These are phyloP conservation scores for Cephus pygmeus DNA, from an alignment of 2,888 invertebrate species.

Conservation along the genomic window DNA sequence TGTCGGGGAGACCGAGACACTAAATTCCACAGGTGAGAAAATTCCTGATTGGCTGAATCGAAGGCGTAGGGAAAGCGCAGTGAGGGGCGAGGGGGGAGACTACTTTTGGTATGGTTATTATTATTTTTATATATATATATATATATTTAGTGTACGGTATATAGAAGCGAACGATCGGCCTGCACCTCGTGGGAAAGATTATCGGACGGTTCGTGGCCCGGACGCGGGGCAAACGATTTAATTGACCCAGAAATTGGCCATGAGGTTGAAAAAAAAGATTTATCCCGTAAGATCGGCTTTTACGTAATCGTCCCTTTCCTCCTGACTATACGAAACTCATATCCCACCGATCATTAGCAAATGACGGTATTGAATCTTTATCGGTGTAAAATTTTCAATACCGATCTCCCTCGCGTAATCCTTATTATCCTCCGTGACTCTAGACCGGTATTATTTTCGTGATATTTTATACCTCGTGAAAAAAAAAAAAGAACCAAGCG, in stretches of 20 bases:
- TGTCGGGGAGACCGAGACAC: background rate
- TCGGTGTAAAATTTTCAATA: background rate
- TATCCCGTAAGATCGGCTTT: constrained; percentile 36
- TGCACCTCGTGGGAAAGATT: constrained; percentile 4
- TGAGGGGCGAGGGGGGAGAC: background rate
- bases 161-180: background rate
- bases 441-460: background rate
- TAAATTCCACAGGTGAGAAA: background rate
- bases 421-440: background rate
- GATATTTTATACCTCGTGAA: background rate
- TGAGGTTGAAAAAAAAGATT: constrained; percentile 31
- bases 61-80: background rate
- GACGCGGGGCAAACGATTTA: constrained; percentile 53
- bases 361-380: background rate
- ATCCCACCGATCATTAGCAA: background rate
- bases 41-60: background rate
- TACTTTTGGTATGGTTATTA: background rate
- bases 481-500: background rate
- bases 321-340: constrained; percentile 30
- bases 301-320: constrained; percentile 57
- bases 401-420: background rate
- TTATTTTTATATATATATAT: background rate
- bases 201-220: constrained; percentile 29
- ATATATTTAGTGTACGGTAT: background rate
- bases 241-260: constrained; percentile 53